phyloP scores from a whole-genome alignment of 92 coral and sea anemone genomes.

The Nematostella vectensis region DNA sequence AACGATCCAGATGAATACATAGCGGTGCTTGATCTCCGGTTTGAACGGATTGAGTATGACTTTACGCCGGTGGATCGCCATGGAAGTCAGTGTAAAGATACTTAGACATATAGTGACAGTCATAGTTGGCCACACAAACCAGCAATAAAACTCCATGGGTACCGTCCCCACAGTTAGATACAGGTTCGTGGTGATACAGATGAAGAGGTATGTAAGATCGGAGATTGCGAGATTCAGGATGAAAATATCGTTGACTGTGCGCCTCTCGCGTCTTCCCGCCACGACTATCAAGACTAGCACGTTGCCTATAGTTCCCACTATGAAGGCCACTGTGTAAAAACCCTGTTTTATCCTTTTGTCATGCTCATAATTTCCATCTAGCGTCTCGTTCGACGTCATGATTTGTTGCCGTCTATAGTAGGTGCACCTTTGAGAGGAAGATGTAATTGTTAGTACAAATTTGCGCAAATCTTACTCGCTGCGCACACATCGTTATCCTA shows the following conservation, averaged over 20 bases:
- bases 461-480: no score
- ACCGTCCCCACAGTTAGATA: slow-evolving; percentile 57
- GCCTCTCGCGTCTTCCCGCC: slow-evolving; percentile 64
- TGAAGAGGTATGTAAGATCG: slow-evolving; percentile 74
- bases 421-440: background rate
- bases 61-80: slow-evolving; percentile 82
- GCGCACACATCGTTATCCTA: no score
- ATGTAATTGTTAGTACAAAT: background rate
- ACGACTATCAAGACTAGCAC: slow-evolving; percentile 72
- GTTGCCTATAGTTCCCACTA: slow-evolving; percentile 77
- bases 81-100: slow-evolving; percentile 87
- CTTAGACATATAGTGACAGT: slow-evolving; percentile 78
- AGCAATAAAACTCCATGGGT: slow-evolving; percentile 72
- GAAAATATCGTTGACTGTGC: slow-evolving; percentile 86
- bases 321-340: slow-evolving; percentile 65
- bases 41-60: slow-evolving; percentile 82
- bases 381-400: slow-evolving; percentile 19
- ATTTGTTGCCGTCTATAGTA: no score
- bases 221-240: slow-evolving; percentile 84
- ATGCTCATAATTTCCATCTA: slow-evolving; percentile 12
- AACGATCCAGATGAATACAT: slow-evolving; percentile 52
- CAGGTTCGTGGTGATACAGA: slow-evolving; percentile 74
- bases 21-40: slow-evolving; percentile 67
- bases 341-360: slow-evolving; percentile 61
- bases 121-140: slow-evolving; percentile 89